Conservation (phyloP, 53 echinoderm and acorn worm genomes). For the Henricia sp. region DNA sequence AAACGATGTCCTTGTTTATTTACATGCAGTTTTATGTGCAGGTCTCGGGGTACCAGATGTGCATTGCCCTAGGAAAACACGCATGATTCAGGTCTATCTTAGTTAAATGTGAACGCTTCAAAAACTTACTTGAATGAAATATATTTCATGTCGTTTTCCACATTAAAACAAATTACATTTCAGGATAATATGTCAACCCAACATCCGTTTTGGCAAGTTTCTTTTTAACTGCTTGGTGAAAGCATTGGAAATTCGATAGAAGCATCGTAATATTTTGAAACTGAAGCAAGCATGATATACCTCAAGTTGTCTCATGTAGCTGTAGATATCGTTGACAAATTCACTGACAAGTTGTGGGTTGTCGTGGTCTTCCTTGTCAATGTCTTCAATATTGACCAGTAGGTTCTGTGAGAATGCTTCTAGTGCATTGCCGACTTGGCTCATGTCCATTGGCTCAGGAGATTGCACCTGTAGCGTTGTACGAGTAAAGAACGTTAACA, state of each 20-base stretch:
- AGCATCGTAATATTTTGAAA: too few relatives aligned
- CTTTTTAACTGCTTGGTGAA: neutral
- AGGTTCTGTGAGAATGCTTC: constrained; percentile 74
- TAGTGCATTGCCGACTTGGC: constrained; percentile 56
- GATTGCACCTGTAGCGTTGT: constrained; percentile 45
- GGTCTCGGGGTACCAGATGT: too few relatives aligned
- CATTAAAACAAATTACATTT: too few relatives aligned
- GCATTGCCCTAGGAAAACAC: too few relatives aligned
- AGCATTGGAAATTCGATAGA: too few relatives aligned
- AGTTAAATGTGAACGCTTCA: too few relatives aligned
- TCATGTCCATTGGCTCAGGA: constrained; percentile 72
- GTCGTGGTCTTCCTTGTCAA: constrained; percentile 83
- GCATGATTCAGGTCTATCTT: too few relatives aligned
- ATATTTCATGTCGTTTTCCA: neutral
- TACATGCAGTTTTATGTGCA: too few relatives aligned
- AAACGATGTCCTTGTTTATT: too few relatives aligned
- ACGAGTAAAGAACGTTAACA: neutral
- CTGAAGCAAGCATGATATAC: too few relatives aligned
- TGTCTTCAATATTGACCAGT: constrained; percentile 77
- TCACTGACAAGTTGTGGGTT: constrained; percentile 96
- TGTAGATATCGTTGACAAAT: constrained; percentile 95
- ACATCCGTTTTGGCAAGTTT: neutral
- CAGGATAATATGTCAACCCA: neutral
- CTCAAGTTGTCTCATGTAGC: constrained; percentile 92
- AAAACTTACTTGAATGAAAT: too few relatives aligned